Percentiles rank a stretch among this genome's conserved stretches.
Evolutionary conservation across 2,113 vertebrate genomes (phyloP).

Genomic region (Oenanthe melanoleuca): DNA sequence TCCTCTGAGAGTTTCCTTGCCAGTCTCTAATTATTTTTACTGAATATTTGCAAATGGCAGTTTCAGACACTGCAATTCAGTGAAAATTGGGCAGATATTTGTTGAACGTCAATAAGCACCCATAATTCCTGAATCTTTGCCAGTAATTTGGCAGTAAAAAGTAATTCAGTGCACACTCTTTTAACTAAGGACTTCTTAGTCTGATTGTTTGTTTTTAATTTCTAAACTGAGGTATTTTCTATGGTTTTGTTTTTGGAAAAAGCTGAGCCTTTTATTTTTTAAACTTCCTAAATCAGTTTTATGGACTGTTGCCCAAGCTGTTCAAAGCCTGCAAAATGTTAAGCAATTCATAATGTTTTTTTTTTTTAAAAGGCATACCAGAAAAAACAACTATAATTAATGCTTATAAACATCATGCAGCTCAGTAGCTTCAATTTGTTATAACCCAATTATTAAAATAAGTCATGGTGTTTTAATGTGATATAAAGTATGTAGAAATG

Average conservation of each 20-base stretch:
- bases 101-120: neutral
- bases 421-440: neutral
- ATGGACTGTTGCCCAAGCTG: neutral
- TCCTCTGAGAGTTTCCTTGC: slow-evolving; percentile 18
- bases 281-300: neutral
- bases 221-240: neutral
- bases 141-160: neutral
- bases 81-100: neutral
- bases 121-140: neutral
- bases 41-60: neutral
- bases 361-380: neutral
- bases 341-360: neutral
- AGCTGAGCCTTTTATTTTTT: neutral
- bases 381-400: neutral
- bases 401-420: neutral
- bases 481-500: neutral
- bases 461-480: neutral
- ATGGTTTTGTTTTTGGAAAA: neutral
- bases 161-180: neutral
- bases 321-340: slow-evolving; percentile 3
- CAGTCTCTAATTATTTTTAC: slow-evolving; percentile 10
- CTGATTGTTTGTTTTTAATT: neutral
- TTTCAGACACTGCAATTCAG: neutral
- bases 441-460: neutral
- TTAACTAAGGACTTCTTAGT: neutral